Evolutionary conservation across 2,888 invertebrate genomes (phyloP).

Genomic region (Seira ritae): DNA sequence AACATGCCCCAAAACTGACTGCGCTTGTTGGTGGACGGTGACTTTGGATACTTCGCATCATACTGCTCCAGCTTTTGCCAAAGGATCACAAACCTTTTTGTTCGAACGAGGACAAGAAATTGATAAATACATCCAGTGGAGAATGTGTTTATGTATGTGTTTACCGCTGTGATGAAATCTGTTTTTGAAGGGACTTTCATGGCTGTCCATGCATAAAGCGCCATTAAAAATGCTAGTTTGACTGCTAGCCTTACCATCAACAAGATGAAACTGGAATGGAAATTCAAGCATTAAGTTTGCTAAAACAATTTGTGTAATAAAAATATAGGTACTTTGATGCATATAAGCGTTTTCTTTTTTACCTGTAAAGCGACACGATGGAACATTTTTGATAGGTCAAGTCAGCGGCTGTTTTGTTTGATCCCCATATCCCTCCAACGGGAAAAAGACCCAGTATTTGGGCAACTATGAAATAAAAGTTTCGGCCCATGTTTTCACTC

Average conservation of each 20-base stretch:
- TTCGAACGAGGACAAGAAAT: not conserved
- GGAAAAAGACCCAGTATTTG: slow-evolving; percentile 37
- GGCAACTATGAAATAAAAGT: slow-evolving; percentile 10
- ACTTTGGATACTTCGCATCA: slow-evolving; percentile 18
- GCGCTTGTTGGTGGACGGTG: too few relatives aligned
- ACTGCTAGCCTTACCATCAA: not conserved
- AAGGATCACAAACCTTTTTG: not conserved
- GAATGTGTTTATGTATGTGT: slow-evolving; percentile 16
- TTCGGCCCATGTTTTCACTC: not conserved
- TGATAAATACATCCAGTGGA: slow-evolving; percentile 28
- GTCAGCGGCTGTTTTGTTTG: not conserved
- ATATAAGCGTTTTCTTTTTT: not conserved
- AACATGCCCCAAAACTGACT: not conserved
- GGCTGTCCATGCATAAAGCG: not conserved
- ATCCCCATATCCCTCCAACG: slow-evolving; percentile 13
- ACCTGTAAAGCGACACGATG: slow-evolving; percentile 29
- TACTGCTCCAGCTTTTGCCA: slow-evolving; percentile 32
- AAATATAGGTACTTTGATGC: not conserved
- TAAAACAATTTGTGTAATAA: too few relatives aligned
- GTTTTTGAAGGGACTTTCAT: not conserved
- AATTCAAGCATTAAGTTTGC: not conserved
- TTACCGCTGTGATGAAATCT: not conserved
- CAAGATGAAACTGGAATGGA: not conserved
- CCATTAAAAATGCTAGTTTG: not conserved
- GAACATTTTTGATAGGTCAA: slow-evolving; percentile 21